Base-by-base conservation (phyloP, 2,888 invertebrate species). In the Geophilus truncorum region DNA sequence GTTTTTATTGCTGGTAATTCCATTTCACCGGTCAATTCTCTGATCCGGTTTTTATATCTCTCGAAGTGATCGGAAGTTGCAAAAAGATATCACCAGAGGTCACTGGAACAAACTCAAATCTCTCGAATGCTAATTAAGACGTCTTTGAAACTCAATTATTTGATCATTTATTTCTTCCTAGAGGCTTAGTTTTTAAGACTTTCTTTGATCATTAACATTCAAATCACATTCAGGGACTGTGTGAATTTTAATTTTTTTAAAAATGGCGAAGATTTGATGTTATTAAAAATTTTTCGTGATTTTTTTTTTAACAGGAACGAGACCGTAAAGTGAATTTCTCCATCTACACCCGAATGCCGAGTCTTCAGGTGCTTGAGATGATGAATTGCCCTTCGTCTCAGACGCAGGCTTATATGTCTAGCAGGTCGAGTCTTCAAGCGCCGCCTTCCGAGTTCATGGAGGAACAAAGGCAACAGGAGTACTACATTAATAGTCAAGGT, bases 331-430 rank as follows among this genome's bases (percentile, higher is more conserved):
- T 81, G 34, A 79, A 79, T 32, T 62, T 79, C n/a, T 70, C 81
- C 15, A 76, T 81, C 28, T 36, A 81, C 76, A 79, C 81, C 15
- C 78, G 79, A 23, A 75, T 62, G 0, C 34, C 40, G 32, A 45
- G 75, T 7, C 30, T 77, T 32, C 78, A 81, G 15, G 81, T 81
- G 15, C 36, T 81, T 21, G 81, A 78, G 10, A 78, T 81, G 40
- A 80, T 81, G 36, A 81, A 81, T 36, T 81, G 81, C 18, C 81
- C 81, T 28, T 77, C 57, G 12, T 51, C 76, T 12, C 79, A 81
- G 21, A 75, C 51, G 1, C 81, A 62, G 34, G 76, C 81, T 5
- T 45, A 15, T 30, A 28, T 18, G 70, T 25, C 30, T 9, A 23
- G 57, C 12, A 18, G 57, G 7, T 57, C 57, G 21, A 57, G 21